Evolutionary conservation across 2,113 vertebrate genomes (phyloP), one percentile per base, ranked within the genome.

Genomic region (Acanthisitta chloris): DNA sequence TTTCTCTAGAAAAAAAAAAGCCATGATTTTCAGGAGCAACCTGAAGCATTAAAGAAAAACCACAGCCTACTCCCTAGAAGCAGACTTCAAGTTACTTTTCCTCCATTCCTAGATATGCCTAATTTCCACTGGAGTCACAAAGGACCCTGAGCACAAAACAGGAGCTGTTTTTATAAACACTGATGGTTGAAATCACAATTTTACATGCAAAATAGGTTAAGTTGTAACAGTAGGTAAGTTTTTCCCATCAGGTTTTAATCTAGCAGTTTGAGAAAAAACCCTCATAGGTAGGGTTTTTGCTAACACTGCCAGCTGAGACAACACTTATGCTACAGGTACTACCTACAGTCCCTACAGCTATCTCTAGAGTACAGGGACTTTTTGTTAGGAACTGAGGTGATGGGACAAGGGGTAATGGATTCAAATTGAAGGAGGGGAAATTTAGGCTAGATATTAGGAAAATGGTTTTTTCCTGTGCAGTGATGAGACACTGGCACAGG

Each of bases 311-410:
- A 20, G 12, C 33, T 59, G 49, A 73, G 45, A 65, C 25, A 67
- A 20, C 45, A 10, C 6, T 31, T 43, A 4, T 0, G 4, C 45
- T 45, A 9, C 5, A 46, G 7, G 14, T 2, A 5, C n/a, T 33
- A 33, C 29, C 24, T 46, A 9, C 1, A 52, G 62, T 2, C n/a
- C n/a, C n/a, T n/a, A n/a, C n/a, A n/a, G n/a, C n/a, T n/a, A n/a
- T n/a, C n/a, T n/a, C n/a, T n/a, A n/a, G n/a, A n/a, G n/a, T n/a
- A n/a, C n/a, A n/a, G n/a, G n/a, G n/a, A n/a, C n/a, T n/a, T n/a
- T n/a, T n/a, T n/a, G n/a, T n/a, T n/a, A n/a, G n/a, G n/a, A n/a
- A n/a, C n/a, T n/a, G n/a, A n/a, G n/a, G n/a, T n/a, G n/a, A n/a
- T n/a, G n/a, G n/a, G n/a, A n/a, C n/a, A n/a, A n/a, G n/a, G n/a